Base-by-base conservation (phyloP, 2,888 invertebrate genomes). In the Leptodirus hochenwartii region DNA sequence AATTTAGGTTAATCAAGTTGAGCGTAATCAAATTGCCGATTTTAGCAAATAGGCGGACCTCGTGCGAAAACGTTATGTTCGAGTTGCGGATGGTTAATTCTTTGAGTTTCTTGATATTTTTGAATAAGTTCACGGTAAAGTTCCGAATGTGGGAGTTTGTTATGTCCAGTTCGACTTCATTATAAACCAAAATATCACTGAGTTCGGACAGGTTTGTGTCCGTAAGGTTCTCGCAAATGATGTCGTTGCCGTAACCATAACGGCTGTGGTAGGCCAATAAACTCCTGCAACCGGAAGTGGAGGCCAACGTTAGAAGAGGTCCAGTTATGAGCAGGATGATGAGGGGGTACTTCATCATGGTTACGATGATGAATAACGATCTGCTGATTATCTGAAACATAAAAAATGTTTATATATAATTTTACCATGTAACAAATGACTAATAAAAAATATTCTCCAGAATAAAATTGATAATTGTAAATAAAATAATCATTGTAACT, bases 211-310 rank as follows among this genome's bases (percentile, higher is more conserved):
- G 35, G 35, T 44, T 43, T 9, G 30, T 25, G 22, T 34, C 23
- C 4, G 33, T 32, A 10, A 45, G 29, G 16, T 40, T 36, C 15
- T 43, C 43, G 38, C 54, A 55, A 27, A 34, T 43, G 16, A 54
- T 47, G 32, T 50, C 46, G 39, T 48, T 49, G 8, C 52, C 52
- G 34, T 48, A 49, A 9, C 47, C 47, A 34, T 47, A 51, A 15
- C 41, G 39, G 16, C 47, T 44, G 37, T 48, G 44, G 37, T 51
- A 54, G 6, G 43, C 45, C 35, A 51, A 45, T 23, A 47, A 44
- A 37, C 48, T 50, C 25, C 44, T 44, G 35, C 53, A 53, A 26
- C n/a, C n/a, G n/a, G n/a, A n/a, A n/a, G n/a, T n/a, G n/a, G n/a
- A n/a, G n/a, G 43, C 40, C n/a, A n/a, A n/a, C n/a, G n/a, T n/a